These are phyloP conservation scores for Drosophila burlai DNA, from an alignment of 1,140 invertebrate genomes.

Conservation along the genomic window DNA sequence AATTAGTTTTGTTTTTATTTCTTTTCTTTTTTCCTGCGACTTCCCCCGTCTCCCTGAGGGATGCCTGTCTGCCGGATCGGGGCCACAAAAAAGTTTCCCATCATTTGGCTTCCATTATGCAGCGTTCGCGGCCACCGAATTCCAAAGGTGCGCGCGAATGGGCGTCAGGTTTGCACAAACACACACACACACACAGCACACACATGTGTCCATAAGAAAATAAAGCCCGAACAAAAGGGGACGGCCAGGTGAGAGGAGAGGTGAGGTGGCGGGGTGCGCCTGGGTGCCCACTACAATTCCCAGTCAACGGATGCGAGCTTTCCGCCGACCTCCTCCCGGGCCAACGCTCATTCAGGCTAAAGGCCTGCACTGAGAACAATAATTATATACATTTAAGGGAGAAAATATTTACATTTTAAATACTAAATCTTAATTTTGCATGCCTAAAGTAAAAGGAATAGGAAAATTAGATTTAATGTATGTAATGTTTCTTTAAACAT, in stretches of 20 bases:
- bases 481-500: background rate
- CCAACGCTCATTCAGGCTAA: conserved; percentile 34
- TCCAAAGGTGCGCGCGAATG: conserved; percentile 71
- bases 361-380: conserved; percentile 7
- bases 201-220: conserved; percentile 13
- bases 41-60: background rate
- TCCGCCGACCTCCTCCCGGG: conserved; percentile 34
- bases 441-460: background rate
- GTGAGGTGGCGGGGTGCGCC: conserved; percentile 46
- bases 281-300: conserved; percentile 76
- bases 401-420: background rate
- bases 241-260: conserved; percentile 1
- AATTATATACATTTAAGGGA: background rate
- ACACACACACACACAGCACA: conserved; percentile 1
- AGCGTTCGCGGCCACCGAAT: conserved; percentile 81
- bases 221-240: conserved; percentile 40
- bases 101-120: conserved; percentile 83
- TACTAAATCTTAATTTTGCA: background rate
- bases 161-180: conserved; percentile 60
- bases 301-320: conserved; percentile 69
- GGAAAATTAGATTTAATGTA: too few species aligned
- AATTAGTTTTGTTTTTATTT: conserved; percentile 67
- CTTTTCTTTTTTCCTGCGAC: background rate
- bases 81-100: conserved; percentile 76
- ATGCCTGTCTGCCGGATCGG: conserved; percentile 32